Evolutionary conservation across 2,888 invertebrate species (phyloP).

Genomic region (Eurois occulta): DNA sequence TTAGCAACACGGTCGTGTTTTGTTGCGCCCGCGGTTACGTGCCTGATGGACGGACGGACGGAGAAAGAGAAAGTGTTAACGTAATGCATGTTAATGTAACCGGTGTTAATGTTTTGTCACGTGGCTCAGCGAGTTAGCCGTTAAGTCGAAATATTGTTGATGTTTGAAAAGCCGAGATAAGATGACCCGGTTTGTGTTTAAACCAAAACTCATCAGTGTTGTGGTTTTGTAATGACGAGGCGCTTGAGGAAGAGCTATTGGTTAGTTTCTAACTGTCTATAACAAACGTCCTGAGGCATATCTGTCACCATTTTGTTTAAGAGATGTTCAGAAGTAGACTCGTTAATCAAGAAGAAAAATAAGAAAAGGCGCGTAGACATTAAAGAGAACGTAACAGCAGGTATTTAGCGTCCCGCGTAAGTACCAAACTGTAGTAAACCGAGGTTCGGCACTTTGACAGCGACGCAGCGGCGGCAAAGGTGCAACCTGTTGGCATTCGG

Average conservation of each 20-base stretch:
- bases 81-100: conserved; percentile 66
- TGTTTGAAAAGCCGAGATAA: conserved; percentile 8
- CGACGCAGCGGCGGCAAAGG: neutral
- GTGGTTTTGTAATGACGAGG: neutral
- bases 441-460: neutral
- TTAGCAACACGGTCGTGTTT: conserved; percentile 60
- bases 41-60: conserved; percentile 44
- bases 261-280: neutral
- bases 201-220: neutral
- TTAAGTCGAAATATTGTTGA: conserved; percentile 28
- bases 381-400: conserved; percentile 24
- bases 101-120: conserved; percentile 60
- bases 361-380: too few relatives aligned
- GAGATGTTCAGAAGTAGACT: neutral
- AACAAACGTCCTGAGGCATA: neutral
- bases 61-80: conserved; percentile 64
- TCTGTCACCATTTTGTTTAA: neutral
- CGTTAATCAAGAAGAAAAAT: neutral
- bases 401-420: conserved; percentile 13
- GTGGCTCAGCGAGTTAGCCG: conserved; percentile 29
- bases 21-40: conserved; percentile 57
- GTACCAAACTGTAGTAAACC: neutral
- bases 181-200: neutral
- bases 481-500: conserved; percentile 27
- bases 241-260: neutral